Conservation (phyloP, 2,888 invertebrate species). For the Pinctada fucata region DNA sequence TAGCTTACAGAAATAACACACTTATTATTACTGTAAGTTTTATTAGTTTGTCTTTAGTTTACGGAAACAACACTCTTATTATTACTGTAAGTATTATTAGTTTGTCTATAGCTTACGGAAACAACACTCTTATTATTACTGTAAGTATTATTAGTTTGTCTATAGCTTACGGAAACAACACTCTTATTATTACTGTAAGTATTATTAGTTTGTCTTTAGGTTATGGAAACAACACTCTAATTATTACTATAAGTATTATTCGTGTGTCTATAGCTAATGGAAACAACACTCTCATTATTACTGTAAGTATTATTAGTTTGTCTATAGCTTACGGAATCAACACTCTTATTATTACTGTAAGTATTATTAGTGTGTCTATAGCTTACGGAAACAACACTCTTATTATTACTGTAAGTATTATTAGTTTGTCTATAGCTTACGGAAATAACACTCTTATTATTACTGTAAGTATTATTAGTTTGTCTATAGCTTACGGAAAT, state of each 20-base stretch:
- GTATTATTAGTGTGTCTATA: not conserved
- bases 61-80: not conserved
- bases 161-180: not conserved
- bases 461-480: constrained; percentile 63
- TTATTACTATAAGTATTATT: not conserved
- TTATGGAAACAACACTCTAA: not conserved
- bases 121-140: constrained; percentile 75
- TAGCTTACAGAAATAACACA: not conserved
- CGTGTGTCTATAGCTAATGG: constrained; percentile 70
- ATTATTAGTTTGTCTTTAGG: not conserved
- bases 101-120: constrained; percentile 72
- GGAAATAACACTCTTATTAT: constrained; percentile 76
- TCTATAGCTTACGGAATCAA: not conserved
- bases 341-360: not conserved
- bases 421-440: constrained; percentile 66
- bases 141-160: constrained; percentile 57
- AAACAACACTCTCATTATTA: constrained; percentile 76
- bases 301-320: constrained; percentile 61
- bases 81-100: not conserved
- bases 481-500: not conserved
- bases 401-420: not conserved
- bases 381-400: not conserved
- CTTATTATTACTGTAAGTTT: not conserved
- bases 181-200: not conserved
- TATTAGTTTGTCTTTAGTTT: not conserved